A percentile compares a stretch with the other conserved stretches of the same genome.
Evolutionary conservation across 2,113 vertebrate genomes (phyloP).

Genomic region (Zeus faber): DNA sequence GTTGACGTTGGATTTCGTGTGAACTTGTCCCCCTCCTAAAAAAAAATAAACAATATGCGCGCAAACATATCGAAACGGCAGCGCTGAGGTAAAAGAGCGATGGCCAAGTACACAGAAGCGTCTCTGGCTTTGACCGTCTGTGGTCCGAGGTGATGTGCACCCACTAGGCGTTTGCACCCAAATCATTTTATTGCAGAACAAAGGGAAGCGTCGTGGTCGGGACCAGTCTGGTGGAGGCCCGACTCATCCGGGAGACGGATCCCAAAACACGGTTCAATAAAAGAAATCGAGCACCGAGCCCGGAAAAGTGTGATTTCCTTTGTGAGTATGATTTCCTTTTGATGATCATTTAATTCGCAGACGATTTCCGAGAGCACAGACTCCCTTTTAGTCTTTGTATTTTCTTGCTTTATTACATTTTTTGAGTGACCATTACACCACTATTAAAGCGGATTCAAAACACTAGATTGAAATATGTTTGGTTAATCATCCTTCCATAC

Average conservation of each 20-base stretch:
- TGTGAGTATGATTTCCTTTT: constrained; percentile 40
- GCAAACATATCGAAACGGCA: background rate
- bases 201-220: constrained; percentile 55
- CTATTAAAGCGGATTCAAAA: too few species aligned
- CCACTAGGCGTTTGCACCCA: constrained; percentile 59
- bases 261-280: constrained; percentile 2
- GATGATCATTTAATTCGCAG: background rate
- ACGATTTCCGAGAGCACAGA: too few species aligned
- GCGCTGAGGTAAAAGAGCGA: too few species aligned
- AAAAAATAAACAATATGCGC: background rate
- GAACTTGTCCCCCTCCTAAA: too few species aligned
- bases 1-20: too few species aligned
- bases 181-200: constrained; percentile 70
- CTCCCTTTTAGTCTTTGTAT: too few species aligned
- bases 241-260: constrained; percentile 11
- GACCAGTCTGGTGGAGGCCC: constrained; percentile 23
- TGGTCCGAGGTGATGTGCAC: constrained; percentile 55
- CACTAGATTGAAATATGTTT: too few species aligned
- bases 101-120: constrained; percentile 72
- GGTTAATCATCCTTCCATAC: too few species aligned
- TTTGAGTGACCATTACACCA: too few species aligned
- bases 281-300: background rate
- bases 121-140: constrained; percentile 73
- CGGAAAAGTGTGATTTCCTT: constrained; percentile 1
- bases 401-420: too few species aligned